These are phyloP conservation scores for Mandrillus leucophaeus DNA, from an alignment of 2,113 vertebrate genomes.

Conservation along the genomic window DNA sequence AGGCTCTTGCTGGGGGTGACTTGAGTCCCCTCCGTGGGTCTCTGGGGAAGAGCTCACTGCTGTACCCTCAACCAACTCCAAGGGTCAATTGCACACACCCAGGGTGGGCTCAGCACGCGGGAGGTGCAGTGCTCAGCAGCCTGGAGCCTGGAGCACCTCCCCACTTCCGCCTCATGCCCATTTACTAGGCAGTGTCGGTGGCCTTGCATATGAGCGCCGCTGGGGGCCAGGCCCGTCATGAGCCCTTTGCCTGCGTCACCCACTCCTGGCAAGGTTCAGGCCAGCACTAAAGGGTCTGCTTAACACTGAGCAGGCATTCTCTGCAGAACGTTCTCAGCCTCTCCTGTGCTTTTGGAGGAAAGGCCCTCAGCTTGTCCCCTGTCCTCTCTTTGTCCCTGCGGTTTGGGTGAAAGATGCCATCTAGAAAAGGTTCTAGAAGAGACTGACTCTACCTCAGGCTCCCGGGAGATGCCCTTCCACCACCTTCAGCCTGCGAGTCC, in stretches of 20 bases:
- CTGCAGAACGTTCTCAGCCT: background rate
- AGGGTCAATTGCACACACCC: background rate
- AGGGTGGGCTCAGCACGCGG: background rate
- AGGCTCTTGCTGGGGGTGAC: background rate
- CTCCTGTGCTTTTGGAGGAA: background rate
- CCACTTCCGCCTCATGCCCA: accelerated
- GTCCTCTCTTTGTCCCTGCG: accelerated
- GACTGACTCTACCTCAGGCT: accelerated
- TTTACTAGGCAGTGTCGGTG: accelerated
- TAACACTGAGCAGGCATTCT: too few species aligned
- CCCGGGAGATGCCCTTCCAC: background rate
- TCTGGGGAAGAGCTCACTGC: too few species aligned
- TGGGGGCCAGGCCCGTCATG: accelerated
- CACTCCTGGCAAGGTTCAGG: background rate
- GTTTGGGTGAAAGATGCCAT: background rate
- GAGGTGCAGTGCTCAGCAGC: accelerated
- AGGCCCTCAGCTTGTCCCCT: background rate
- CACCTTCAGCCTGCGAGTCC: too few species aligned
- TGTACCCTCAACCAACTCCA: accelerated
- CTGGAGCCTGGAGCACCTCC: background rate
- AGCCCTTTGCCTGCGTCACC: background rate
- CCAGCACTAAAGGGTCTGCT: background rate
- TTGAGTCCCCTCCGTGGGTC: background rate
- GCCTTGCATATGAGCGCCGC: background rate
- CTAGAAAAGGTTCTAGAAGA: background rate